Base-by-base conservation (phyloP, 2,888 invertebrate species). In the Tholera decimalis region DNA sequence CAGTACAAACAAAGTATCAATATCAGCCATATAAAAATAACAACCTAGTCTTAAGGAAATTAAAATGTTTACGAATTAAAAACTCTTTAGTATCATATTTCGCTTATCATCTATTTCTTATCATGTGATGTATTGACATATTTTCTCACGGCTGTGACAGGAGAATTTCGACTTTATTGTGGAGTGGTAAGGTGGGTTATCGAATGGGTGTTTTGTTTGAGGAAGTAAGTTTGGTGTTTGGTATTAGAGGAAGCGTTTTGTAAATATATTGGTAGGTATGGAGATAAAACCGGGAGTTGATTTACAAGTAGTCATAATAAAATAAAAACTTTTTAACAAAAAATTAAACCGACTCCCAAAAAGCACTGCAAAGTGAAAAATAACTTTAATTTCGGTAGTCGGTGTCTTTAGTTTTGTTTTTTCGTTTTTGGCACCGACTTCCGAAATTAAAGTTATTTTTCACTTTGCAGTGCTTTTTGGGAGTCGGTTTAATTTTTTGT, bases 141-240 rank as follows among this genome's bases (percentile, higher is more conserved):
- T 86, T 88, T 91, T 92, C 92, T 89, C 91, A 91, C 90, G 89
- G 81, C 75, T 11, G 0, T 8, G 35, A 11, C 74, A 61, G 13
- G 8, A 53, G 58, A 85, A 79, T 74, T 56, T 84, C 59, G 65
- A 65, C 83, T 80, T 64, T 80, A 76, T 62, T 6, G 0, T 15
- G 2, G 1, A 8, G 2, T 1, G 1, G 11, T 65, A 79, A 79
- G 70, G 73, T 69, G 26, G n/a, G 30, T 6, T 73, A 73, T 83
- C 56, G 64, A 70, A 62, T 67, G 68, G 55, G 26, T 49, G 39
- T 44, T 41, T 41, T 24, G 47, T 58, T 73, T 67, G 46, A 75
- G 74, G 76, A 77, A 80, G 67, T 66, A 47, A 22, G 46, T 28
- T 46, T 74, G 80, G 77, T 50, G 7, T 24, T 46, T 43, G 47